Evolutionary conservation across 1,140 invertebrate genomes (phyloP).

Genomic region (Pectinophora gossypiella): DNA sequence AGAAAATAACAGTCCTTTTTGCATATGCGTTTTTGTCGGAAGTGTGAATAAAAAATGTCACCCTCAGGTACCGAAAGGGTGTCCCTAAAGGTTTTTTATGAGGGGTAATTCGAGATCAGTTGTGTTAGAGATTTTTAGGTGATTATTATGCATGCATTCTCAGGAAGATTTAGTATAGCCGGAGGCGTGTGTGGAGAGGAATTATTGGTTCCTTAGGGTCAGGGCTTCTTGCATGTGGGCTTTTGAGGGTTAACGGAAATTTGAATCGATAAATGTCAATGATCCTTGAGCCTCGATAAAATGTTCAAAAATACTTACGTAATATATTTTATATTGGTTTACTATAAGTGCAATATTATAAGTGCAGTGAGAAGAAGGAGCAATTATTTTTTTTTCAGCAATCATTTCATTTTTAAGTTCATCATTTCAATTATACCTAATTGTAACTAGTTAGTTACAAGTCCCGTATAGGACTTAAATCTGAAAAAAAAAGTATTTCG

Average conservation of each 20-base stretch:
- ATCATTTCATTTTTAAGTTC: no score
- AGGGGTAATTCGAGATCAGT: slow-evolving; percentile 58
- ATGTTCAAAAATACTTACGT: no score
- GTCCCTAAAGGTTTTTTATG: slow-evolving; percentile 53
- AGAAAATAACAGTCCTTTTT: slow-evolving; percentile 69
- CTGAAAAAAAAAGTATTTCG: no score
- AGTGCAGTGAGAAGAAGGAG: no score
- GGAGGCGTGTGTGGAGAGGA: slow-evolving; percentile 43
- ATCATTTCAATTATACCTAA: no score
- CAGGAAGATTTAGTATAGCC: slow-evolving; percentile 65
- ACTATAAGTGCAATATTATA: no score
- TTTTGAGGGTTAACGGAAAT: slow-evolving; percentile 41
- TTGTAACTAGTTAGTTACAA: no score
- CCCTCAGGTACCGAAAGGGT: slow-evolving; percentile 65
- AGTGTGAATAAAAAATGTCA: slow-evolving; percentile 74
- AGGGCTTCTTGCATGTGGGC: slow-evolving; percentile 23
- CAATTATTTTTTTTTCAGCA: no score
- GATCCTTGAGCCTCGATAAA: no score
- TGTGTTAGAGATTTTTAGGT: slow-evolving; percentile 46
- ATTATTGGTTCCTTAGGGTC: slow-evolving; percentile 47
- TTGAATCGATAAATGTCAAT: no score
- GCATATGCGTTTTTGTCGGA: slow-evolving; percentile 66
- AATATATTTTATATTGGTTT: no score
- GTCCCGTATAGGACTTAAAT: no score
- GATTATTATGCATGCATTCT: slow-evolving; percentile 70